Evolutionary conservation across 92 coral and sea anemone species (phyloP).

Genomic region (Epizoanthus stellaris): DNA sequence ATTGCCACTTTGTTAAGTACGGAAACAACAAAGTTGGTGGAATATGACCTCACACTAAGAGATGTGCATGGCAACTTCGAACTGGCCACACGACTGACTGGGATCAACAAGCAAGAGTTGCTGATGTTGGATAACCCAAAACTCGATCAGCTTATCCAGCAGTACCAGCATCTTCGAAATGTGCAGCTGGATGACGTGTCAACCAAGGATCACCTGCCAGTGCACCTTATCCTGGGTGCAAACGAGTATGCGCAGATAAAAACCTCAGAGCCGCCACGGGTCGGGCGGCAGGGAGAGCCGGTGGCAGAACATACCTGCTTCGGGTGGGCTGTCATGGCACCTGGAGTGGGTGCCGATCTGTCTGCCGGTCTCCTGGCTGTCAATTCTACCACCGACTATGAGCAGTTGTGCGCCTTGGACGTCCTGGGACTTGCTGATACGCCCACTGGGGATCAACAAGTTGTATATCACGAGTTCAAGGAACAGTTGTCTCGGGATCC

Average conservation of each 20-base stretch:
- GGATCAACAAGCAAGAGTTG: constrained; percentile 36
- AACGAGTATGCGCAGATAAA: constrained; percentile 11
- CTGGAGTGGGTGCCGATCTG: constrained; percentile 36
- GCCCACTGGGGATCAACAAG: constrained; percentile 45
- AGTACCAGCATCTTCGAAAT: constrained; percentile 24
- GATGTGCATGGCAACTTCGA: neutral
- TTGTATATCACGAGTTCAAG: neutral
- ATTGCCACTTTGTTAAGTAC: neutral
- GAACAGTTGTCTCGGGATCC: too few species aligned
- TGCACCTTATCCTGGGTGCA: constrained; percentile 13
- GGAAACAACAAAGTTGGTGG: too few species aligned
- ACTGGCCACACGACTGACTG: constrained; percentile 18
- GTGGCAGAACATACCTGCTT: constrained; percentile 45
- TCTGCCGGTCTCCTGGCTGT: constrained; percentile 24
- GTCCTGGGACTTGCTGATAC: constrained; percentile 52
- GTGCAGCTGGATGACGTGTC: constrained; percentile 37
- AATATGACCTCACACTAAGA: too few species aligned
- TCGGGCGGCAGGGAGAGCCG: constrained; percentile 40
- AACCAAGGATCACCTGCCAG: neutral
- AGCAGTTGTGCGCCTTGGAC: constrained; percentile 40
- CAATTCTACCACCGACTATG: constrained; percentile 33
- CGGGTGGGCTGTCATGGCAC: constrained; percentile 51
- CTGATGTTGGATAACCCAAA: constrained; percentile 45
- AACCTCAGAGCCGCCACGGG: constrained; percentile 19
- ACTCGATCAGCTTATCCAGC: constrained; percentile 1